These are phyloP conservation scores for Taphrorychus bicolor DNA, from an alignment of 2,888 invertebrate species.

Conservation along the genomic window DNA sequence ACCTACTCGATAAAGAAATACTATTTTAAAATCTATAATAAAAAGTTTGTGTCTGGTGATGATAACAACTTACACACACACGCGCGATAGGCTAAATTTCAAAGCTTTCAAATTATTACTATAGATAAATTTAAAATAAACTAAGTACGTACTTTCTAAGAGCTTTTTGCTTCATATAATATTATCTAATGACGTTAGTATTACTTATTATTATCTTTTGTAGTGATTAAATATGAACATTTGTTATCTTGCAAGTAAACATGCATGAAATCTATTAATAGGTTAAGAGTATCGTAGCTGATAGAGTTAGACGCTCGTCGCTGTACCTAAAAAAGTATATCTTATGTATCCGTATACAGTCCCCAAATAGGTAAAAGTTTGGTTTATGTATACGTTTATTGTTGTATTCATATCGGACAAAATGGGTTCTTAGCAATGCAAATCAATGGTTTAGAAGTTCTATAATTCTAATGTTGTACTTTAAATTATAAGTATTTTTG, in stretches of 20 bases:
- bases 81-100: conserved; percentile 14
- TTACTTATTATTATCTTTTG: conserved; percentile 37
- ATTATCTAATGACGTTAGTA: conserved; percentile 24
- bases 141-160: conserved; percentile 36
- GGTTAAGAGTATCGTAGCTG: conserved; percentile 44
- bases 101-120: conserved; percentile 18
- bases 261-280: conserved; percentile 52
- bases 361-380: no score
- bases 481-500: no score
- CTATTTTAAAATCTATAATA: conserved; percentile 31
- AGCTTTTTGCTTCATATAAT: conserved; percentile 54
- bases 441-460: no score
- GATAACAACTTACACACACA: no score
- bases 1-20: not conserved
- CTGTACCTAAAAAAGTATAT: conserved; percentile 50
- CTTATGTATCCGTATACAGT: conserved; percentile 50
- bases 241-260: conserved; percentile 57
- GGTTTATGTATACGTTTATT: no score
- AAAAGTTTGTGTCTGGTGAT: no score
- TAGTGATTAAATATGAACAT: conserved; percentile 49
- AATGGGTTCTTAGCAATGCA: no score
- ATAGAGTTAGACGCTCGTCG: conserved; percentile 44
- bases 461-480: no score
- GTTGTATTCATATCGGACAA: no score
- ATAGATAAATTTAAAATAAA: conserved; percentile 2